phyloP scores from a whole-genome alignment of 2,113 vertebrate species.

The Sorex araneus region DNA sequence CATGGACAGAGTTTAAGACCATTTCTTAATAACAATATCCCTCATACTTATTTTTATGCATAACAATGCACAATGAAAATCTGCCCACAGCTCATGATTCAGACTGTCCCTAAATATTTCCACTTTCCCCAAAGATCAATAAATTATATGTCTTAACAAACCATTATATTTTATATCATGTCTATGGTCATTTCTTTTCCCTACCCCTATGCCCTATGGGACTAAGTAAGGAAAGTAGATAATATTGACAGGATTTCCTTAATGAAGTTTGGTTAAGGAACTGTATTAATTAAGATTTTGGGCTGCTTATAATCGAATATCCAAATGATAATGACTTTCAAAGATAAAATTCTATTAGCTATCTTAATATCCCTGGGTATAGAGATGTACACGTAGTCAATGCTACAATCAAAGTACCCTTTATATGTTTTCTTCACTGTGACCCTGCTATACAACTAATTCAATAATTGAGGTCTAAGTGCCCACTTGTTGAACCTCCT shows the following conservation, averaged over 20 bases:
- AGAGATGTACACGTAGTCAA: rapidly evolving
- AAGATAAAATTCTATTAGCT: no score
- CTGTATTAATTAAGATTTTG: not conserved
- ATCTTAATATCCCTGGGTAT: not conserved
- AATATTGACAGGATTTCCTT: not conserved
- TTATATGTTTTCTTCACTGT: not conserved
- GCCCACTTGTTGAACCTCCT: not conserved
- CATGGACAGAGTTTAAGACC: not conserved
- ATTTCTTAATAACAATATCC: not conserved
- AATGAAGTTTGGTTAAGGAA: not conserved
- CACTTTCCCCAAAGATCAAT: not conserved
- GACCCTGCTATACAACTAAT: not conserved
- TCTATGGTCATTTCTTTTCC: not conserved
- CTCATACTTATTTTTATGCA: not conserved
- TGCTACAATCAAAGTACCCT: not conserved
- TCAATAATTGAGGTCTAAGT: not conserved
- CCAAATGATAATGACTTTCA: no score
- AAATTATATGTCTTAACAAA: not conserved
- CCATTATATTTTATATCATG: not conserved
- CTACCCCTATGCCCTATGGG: not conserved
- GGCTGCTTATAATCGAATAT: not conserved
- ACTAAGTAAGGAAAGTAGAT: not conserved
- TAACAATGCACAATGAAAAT: not conserved
- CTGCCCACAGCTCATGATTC: not conserved
- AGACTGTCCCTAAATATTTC: not conserved